Evolutionary conservation across 2,113 vertebrate genomes (phyloP), one percentile per base, ranked within the genome.

Genomic region (Prochilodus magdalenae): DNA sequence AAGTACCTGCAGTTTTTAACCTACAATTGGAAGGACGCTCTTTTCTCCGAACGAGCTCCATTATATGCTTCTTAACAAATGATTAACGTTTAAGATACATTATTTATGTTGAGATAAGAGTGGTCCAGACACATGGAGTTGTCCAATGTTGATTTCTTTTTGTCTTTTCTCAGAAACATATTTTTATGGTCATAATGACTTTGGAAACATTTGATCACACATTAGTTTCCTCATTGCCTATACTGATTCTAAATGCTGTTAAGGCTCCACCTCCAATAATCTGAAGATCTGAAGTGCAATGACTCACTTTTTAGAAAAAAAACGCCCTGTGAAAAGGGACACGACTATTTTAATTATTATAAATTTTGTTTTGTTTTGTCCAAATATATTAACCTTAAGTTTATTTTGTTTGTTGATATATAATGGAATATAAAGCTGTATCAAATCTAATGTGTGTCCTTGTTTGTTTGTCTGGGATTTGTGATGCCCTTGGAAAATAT

Each of bases 51-150:
- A 74, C 82, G 70, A 67, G 84, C 84, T 87, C 91, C 86, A 89
- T 92, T 88, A 86, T 85, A 76, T 53, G 44, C 62, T 74, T 79
- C 93, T 91, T 89, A 90, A 53, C 16, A 75, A 66, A 93, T 95
- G 79, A 92, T 93, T 93, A 86, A 91, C 89, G 82, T 93, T 92
- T 94, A 92, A 88, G 86, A 84, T 85, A 83, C 90, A 94, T 91
- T 94, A 94, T 95, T 95, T 94, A 94, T 94, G 90, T 93, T 89
- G 87, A 90, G 91, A 94, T 93, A 93, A 92, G 90, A 89, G 85
- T 87, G 87, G 89, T 86, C 87, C 88, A 91, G 73, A 86, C 88
- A 85, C 77, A 89, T 83, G 88, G 86, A 72, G 57, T 74, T 82
- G 76, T 84, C 82, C 81, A 83, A 63, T 80, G 30, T 63, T 81